Evolutionary conservation across 2,113 vertebrate species (phyloP), one percentile per base, ranked within the genome.

Genomic region (Phaetusa simplex): DNA sequence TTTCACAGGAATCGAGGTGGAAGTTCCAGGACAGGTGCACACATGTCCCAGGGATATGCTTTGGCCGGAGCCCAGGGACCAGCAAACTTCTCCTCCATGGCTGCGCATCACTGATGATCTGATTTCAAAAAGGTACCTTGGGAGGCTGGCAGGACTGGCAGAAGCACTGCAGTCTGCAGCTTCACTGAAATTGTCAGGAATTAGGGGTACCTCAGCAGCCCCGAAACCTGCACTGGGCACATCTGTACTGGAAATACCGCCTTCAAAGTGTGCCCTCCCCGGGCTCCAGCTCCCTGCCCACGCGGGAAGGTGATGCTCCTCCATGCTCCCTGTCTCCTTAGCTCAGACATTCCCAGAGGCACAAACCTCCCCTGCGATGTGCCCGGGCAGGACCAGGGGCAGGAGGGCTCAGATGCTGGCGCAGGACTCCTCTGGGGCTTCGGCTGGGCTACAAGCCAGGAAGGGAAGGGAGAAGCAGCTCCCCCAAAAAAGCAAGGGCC

Each of bases 291-390:
- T n/a, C 58, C 29, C 45, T 45, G 70, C 73, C 86, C 65, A 70
- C 34, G 3, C 79, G 3, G 3, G 1, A 3, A 40, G 19, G 22
- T 2, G 62, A 84, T 93, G 79, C 50, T 92, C 66, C 81, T 66
- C 61, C 65, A 12, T 2, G 15, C 40, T 74, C 42, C 55, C 58
- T 2, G 10, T 29, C 78, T 87, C 56, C 77, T 69, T 2, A 78
- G 72, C 77, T 89, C 72, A 89, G 66, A 61, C 84, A 85, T 76
- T 88, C 78, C 87, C 82, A 79, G 86, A 89, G 62, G 81, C 66
- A 85, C 70, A 79, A 76, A 64, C 8, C 27, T 82, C 40, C 20
- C 14, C 7, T 23, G 18, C 1, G 11, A 92, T 2, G 0, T 67
- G 78, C 49, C 84, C 3, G 6, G 40, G 61, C 91, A 92, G 55